Conservation (phyloP, 2,113 vertebrate species). For the Ahaetulla prasina region DNA sequence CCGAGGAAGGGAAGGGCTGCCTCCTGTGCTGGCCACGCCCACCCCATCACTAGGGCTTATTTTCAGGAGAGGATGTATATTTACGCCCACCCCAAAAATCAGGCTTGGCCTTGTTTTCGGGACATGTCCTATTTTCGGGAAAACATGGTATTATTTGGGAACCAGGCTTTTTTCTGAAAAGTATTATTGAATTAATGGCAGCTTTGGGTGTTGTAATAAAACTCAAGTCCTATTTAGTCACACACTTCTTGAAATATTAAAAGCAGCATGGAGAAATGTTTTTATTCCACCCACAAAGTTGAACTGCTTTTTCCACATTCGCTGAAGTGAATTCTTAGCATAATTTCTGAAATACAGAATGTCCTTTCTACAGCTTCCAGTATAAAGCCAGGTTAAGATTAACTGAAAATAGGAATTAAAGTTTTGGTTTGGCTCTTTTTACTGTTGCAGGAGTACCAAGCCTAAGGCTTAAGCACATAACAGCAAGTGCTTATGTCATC, state of each 20-base stretch:
- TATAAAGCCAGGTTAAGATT: background rate
- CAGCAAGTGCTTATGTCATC: background rate
- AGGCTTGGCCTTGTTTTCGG: no score
- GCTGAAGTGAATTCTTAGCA: background rate
- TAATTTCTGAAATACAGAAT: background rate
- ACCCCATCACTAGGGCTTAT: no score
- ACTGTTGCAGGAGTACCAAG: background rate
- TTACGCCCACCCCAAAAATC: no score
- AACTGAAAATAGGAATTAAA: background rate
- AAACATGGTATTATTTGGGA: background rate
- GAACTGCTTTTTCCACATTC: background rate
- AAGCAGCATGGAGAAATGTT: background rate
- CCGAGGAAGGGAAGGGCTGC: no score
- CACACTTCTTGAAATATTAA: background rate
- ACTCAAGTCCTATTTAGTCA: background rate
- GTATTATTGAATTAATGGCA: background rate
- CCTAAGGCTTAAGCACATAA: background rate
- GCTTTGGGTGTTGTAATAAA: background rate
- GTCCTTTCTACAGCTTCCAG: background rate
- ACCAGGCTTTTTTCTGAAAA: background rate
- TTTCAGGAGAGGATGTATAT: no score
- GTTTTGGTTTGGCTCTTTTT: background rate
- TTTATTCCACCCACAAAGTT: background rate
- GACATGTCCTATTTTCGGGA: no score
- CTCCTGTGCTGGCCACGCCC: no score